These are phyloP conservation scores for Halichoeres trimaculatus DNA, from an alignment of 2,113 vertebrate genomes.

Conservation along the genomic window DNA sequence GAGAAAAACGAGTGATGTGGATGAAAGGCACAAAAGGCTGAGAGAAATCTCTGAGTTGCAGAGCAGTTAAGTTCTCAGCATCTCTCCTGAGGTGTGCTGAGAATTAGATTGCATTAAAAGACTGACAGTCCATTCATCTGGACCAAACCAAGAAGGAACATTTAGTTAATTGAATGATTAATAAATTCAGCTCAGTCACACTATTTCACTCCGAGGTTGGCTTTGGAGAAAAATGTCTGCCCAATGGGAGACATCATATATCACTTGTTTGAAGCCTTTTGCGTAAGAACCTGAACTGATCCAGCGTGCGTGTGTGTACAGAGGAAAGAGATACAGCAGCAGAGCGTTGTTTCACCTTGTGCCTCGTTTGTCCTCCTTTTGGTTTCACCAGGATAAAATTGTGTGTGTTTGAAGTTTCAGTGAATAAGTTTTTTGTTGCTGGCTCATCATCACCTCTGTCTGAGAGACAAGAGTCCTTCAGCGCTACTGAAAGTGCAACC, in stretches of 20 bases:
- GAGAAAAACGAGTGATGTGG: slow-evolving; percentile 69
- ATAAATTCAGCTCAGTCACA: slow-evolving; percentile 98
- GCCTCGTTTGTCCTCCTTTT: slow-evolving; percentile 19
- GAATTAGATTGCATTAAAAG: slow-evolving; percentile 96
- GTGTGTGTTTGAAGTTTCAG: not conserved
- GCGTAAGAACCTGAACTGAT: slow-evolving; percentile 29
- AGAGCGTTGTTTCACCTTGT: slow-evolving; percentile 45
- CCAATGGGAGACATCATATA: slow-evolving; percentile 71
- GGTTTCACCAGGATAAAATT: slow-evolving; percentile 34
- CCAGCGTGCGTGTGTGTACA: slow-evolving; percentile 11
- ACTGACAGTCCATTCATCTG: slow-evolving; percentile 99
- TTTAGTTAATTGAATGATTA: slow-evolving; percentile 99
- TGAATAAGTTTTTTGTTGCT: slow-evolving; percentile 40
- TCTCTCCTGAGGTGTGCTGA: slow-evolving; percentile 88
- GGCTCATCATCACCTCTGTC: slow-evolving; percentile 53
- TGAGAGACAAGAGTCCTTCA: slow-evolving; percentile 47
- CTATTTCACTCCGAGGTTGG: slow-evolving; percentile 89
- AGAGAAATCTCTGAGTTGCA: slow-evolving; percentile 65
- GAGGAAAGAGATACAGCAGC: not conserved
- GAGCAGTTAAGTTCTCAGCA: slow-evolving; percentile 84
- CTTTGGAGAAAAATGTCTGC: slow-evolving; percentile 80
- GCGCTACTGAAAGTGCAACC: slow-evolving; percentile 32
- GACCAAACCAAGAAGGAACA: slow-evolving; percentile 94
- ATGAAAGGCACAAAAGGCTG: slow-evolving; percentile 41
- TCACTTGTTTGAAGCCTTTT: slow-evolving; percentile 63